Evolutionary conservation across 2,888 invertebrate genomes (phyloP).

Genomic region (Cephonodes hylas): DNA sequence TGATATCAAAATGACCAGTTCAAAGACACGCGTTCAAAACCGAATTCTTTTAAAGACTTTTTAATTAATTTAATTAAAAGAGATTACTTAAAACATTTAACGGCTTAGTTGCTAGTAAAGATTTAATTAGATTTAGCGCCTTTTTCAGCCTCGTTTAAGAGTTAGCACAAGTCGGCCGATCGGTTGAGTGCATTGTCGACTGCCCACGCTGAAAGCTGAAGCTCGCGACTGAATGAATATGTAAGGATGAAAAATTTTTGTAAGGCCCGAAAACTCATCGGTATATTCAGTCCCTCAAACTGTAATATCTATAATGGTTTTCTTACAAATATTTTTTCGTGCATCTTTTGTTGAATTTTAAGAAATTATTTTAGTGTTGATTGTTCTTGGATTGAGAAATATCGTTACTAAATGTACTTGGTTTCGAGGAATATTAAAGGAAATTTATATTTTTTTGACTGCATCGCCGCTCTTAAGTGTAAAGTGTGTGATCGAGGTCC

Average conservation of each 20-base stretch:
- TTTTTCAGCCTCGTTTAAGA: not conserved
- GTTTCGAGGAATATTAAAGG: too few species aligned
- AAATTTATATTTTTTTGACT: too few species aligned
- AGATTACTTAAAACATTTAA: not conserved
- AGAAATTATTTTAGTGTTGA: not conserved
- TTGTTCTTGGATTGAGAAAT: not conserved
- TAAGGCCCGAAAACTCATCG: slow-evolving; percentile 5
- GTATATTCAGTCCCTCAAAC: not conserved
- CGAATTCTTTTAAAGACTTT: not conserved
- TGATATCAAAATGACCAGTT: too few species aligned
- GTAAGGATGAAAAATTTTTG: not conserved
- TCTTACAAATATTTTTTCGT: not conserved
- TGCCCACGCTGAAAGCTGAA: slow-evolving; percentile 6
- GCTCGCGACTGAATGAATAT: not conserved
- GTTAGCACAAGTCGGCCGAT: not conserved
- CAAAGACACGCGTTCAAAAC: too few species aligned
- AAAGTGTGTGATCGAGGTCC: too few species aligned
- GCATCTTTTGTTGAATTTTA: not conserved
- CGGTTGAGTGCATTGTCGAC: slow-evolving; percentile 9
- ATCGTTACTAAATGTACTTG: not conserved
- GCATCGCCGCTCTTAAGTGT: too few species aligned
- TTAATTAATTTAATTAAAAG: not conserved
- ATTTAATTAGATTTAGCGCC: not conserved
- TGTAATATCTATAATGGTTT: slow-evolving; percentile 5
- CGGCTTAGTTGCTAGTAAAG: not conserved